Evolutionary conservation across 2,113 vertebrate species (phyloP).

Genomic region (Takifugu bimaculatus): DNA sequence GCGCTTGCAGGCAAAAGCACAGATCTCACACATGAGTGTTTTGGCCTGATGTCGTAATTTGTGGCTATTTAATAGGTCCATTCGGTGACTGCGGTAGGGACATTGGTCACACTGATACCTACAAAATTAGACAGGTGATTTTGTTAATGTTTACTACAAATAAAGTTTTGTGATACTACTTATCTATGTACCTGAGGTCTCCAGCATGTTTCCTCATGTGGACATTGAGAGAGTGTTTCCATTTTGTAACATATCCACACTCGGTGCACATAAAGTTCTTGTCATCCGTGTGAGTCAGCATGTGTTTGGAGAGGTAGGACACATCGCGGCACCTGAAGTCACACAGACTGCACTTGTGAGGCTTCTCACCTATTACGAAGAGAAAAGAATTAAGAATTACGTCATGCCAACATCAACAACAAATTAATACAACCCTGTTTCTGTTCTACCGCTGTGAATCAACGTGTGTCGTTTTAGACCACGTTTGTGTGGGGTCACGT

Average conservation of each 20-base stretch:
- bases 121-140: background rate
- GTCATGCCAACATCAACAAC: background rate
- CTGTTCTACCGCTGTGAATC: constrained; percentile 82
- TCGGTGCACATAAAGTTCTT: constrained; percentile 98
- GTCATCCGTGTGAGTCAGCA: constrained; percentile 88
- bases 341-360: constrained; percentile 90
- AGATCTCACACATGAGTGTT: constrained; percentile 92
- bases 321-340: constrained; percentile 93
- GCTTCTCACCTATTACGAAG: constrained; percentile 84
- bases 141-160: background rate
- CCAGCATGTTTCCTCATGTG: constrained; percentile 98
- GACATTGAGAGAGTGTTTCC: constrained; percentile 94
- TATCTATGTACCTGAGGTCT: constrained; percentile 83
- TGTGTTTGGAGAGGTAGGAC: constrained; percentile 95
- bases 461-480: constrained; percentile 90
- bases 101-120: constrained; percentile 96
- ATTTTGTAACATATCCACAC: constrained; percentile 96
- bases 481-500: constrained; percentile 88
- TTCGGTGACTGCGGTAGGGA: constrained; percentile 89
- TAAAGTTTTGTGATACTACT: background rate
- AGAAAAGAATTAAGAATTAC: background rate
- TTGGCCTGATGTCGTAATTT: constrained; percentile 94
- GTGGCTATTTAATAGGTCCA: constrained; percentile 95
- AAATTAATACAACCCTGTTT: background rate
- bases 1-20: constrained; percentile 92